Evolutionary conservation across 2,888 invertebrate genomes (phyloP).

Genomic region (Lepidocyrtoides sp.): DNA sequence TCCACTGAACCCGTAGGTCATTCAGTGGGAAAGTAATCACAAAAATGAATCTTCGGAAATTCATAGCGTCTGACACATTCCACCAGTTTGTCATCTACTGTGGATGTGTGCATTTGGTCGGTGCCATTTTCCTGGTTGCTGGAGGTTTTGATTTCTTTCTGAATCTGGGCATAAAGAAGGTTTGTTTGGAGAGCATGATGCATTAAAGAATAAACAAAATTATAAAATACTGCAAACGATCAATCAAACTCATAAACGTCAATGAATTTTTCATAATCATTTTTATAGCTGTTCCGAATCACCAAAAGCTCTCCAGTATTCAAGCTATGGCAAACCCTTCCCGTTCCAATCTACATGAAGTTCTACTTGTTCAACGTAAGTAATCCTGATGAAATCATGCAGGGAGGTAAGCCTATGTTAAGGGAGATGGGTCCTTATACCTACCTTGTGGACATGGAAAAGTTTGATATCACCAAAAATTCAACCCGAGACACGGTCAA

Average conservation of each 20-base stretch:
- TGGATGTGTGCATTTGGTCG: conserved; percentile 64
- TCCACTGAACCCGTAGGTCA: too few species aligned
- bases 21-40: not conserved
- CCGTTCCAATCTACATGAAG: conserved; percentile 81
- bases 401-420: conserved; percentile 59
- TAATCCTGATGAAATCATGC: conserved; percentile 61
- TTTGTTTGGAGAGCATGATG: too few species aligned
- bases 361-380: conserved; percentile 78
- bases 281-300: conserved; percentile 68
- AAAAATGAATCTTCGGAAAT: conserved; percentile 68
- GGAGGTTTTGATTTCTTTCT: conserved; percentile 81
- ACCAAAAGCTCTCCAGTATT: conserved; percentile 70
- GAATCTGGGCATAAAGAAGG: conserved; percentile 66
- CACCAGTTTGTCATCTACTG: conserved; percentile 73
- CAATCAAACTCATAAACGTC: too few species aligned
- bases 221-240: too few species aligned
- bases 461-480: conserved; percentile 74
- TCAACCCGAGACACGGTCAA: conserved; percentile 72
- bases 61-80: conserved; percentile 68
- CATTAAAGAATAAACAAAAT: too few species aligned
- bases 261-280: not conserved
- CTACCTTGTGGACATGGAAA: conserved; percentile 76
- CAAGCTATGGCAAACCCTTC: conserved; percentile 74
- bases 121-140: conserved; percentile 65
- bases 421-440: conserved; percentile 81